Evolutionary conservation across 1,140 invertebrate species (phyloP).

Genomic region (Phymastichus coffea): DNA sequence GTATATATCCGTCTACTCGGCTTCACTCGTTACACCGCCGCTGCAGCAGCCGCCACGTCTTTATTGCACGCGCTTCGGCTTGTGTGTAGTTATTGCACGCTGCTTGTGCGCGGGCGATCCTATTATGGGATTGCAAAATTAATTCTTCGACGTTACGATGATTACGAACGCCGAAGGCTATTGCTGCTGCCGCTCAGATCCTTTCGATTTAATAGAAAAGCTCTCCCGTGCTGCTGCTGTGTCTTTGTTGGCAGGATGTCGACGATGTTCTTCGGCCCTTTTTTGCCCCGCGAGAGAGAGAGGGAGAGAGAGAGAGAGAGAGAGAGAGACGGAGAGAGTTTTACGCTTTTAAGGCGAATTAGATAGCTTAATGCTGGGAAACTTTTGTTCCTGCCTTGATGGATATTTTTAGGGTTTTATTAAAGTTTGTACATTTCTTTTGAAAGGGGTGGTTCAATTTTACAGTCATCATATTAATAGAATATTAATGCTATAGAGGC

Average conservation of each 20-base stretch:
- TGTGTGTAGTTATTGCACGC: neutral
- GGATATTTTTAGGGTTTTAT: no score
- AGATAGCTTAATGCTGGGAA: neutral
- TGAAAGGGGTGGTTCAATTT: no score
- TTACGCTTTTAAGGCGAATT: constrained; percentile 17
- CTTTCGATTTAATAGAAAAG: constrained; percentile 3
- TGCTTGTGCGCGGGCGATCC: neutral
- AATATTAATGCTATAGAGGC: no score
- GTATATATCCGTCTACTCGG: neutral
- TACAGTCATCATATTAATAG: no score
- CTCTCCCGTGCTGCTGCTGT: no score
- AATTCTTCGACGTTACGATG: constrained; percentile 22
- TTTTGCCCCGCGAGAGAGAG: neutral
- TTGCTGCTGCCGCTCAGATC: neutral
- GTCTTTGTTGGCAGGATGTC: neutral
- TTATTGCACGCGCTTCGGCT: no score
- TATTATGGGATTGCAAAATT: constrained; percentile 20
- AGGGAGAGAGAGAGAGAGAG: no score
- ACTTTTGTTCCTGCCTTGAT: no score
- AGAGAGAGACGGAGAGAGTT: no score
- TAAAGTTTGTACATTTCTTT: no score
- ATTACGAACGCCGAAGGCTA: constrained; percentile 3
- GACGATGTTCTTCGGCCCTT: neutral
- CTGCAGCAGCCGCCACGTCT: neutral
- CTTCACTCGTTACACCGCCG: neutral